Base-by-base conservation (phyloP, 2,888 invertebrate genomes). In the Zhuqinia jingwanae region DNA sequence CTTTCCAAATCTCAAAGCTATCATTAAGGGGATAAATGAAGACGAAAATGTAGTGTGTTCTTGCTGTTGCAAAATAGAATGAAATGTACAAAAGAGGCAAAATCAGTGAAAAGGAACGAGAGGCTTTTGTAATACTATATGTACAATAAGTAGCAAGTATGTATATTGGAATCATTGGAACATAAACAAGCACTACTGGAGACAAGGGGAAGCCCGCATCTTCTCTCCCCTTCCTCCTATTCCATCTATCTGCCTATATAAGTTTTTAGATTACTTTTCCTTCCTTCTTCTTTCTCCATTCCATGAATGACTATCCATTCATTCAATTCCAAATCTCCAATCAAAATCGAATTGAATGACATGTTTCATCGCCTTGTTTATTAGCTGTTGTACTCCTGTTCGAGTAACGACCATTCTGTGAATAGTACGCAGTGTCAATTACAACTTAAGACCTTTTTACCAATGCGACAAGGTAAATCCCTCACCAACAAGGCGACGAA, bases 271-370 rank as follows among this genome's bases (percentile, higher is more conserved):
- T 76, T 73, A 47, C 13, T 75, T 63, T 45, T 13, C 25, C 25
- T 17, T 3, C 15, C 1, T 56, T n/a, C 0, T 13, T 45, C 68
- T 50, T 10, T 50, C 50, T 50, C 50, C 50, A 50, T 50, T n/a
- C 50, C 13, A 8, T 36, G 36, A 36, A 70, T 70, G 70, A 70
- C 47, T 70, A 70, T 45, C 77, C 77, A 42, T 78, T 20, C 22
- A 60, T 78, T 78, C 20, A 25, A 73, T 76, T 81, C 80, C 75
- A 42, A 75, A 65, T 85, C 76, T 77, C 81, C 80, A 81, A 86
- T 86, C 86, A 81, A 80, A 86, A 86, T 65, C 65, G 58, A 63
- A 86, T 81, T 86, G 86, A 86, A 81, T 86, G 86, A 81, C 86
- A 81, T 76, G 73, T 81, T 76, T 81, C 86, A 81, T 85, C 85